Conservation (phyloP, 2,888 invertebrate genomes). For the Adelognathus sp. region DNA sequence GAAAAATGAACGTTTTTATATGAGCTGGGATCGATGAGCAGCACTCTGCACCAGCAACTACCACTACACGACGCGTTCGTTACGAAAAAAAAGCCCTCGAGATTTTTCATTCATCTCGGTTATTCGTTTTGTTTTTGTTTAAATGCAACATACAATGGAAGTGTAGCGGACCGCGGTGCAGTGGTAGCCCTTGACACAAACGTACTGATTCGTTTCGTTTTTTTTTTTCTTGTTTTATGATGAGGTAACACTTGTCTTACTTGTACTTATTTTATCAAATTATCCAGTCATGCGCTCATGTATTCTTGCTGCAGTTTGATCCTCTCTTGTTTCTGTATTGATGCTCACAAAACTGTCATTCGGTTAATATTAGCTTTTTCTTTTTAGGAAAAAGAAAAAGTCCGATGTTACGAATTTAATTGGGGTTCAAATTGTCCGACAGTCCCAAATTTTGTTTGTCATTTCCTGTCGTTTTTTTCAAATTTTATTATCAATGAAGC, state of each 20-base stretch:
- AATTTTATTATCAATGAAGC: slow-evolving; percentile 42
- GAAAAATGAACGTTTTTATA: slow-evolving; percentile 79
- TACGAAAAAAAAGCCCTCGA: slow-evolving; percentile 45
- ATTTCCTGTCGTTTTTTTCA: slow-evolving; percentile 55
- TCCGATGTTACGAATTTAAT: slow-evolving; percentile 73
- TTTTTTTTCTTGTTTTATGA: slow-evolving; percentile 68
- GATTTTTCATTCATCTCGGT: slow-evolving; percentile 11
- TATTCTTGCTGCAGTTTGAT: slow-evolving; percentile 79
- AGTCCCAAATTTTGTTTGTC: slow-evolving; percentile 74
- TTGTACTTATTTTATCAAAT: slow-evolving; percentile 82
- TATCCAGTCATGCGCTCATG: slow-evolving; percentile 81
- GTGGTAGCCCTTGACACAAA: slow-evolving; percentile 73
- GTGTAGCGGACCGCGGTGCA: slow-evolving; percentile 70
- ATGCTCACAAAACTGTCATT: slow-evolving; percentile 70
- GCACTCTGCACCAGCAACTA: slow-evolving; percentile 70
- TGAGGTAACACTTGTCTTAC: slow-evolving; percentile 82
- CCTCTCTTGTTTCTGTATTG: slow-evolving; percentile 55
- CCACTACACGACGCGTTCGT: slow-evolving; percentile 53
- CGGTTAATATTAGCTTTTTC: slow-evolving; percentile 72
- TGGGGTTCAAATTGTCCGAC: slow-evolving; percentile 71
- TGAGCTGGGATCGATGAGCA: slow-evolving; percentile 80
- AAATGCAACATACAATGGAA: slow-evolving; percentile 78
- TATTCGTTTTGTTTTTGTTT: slow-evolving; percentile 38
- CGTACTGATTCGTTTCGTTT: slow-evolving; percentile 72
- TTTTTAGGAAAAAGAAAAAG: slow-evolving; percentile 73